Conservation (phyloP, 1,140 invertebrate species). For the Drosophila bifasciata region DNA sequence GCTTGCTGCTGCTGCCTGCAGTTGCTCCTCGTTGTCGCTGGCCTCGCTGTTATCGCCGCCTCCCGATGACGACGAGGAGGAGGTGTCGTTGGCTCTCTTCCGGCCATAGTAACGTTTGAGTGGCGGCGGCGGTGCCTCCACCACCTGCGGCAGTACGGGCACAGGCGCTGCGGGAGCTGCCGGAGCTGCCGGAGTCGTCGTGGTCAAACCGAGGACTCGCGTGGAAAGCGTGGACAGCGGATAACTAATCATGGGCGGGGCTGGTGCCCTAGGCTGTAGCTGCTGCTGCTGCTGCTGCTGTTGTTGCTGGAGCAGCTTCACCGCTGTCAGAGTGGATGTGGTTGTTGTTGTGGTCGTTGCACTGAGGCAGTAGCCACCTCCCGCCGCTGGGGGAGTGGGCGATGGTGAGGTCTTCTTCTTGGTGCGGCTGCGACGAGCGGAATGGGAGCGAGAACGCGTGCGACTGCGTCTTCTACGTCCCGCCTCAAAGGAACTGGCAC, state of each 20-base stretch:
- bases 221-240: constrained; percentile 54
- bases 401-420: constrained; percentile 43
- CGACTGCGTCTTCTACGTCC: constrained; percentile 66
- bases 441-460: constrained; percentile 52
- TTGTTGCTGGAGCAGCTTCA: constrained; percentile 40
- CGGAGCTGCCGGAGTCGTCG: constrained; percentile 15
- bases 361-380: constrained; percentile 40
- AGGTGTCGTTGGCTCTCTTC: constrained; percentile 86
- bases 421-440: constrained; percentile 25
- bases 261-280: constrained; percentile 2
- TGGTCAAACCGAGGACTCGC: constrained; percentile 39
- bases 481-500: constrained; percentile 68
- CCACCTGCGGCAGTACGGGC: constrained; percentile 46
- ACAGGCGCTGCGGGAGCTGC: not conserved
- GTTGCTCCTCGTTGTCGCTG: constrained; percentile 60
- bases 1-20: constrained; percentile 16
- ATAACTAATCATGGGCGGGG: constrained; percentile 70
- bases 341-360: constrained; percentile 61
- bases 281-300: constrained; percentile 9
- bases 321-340: constrained; percentile 48
- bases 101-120: constrained; percentile 88
- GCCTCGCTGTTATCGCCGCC: constrained; percentile 55
- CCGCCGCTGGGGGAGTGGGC: constrained; percentile 1
- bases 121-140: constrained; percentile 79
- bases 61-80: constrained; percentile 68